These are phyloP conservation scores for Heliconius charithonia DNA, from an alignment of 2,888 invertebrate species.

Conservation along the genomic window DNA sequence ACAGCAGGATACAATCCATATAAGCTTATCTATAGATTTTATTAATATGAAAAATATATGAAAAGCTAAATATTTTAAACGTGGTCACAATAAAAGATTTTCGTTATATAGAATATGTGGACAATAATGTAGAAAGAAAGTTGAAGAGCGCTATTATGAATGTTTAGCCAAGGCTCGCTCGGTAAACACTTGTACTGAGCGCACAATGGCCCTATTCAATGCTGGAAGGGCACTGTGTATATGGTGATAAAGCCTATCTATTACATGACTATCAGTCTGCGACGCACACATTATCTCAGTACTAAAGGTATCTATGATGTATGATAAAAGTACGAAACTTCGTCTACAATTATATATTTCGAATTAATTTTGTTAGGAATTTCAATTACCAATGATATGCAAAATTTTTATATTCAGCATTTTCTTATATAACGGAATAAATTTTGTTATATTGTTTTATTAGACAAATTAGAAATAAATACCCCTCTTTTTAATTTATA, in stretches of 20 bases:
- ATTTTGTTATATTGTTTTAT: too few species aligned
- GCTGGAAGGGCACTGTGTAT: slow-evolving; percentile 39
- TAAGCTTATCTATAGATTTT: neutral
- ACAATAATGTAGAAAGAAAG: slow-evolving; percentile 60
- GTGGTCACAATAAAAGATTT: slow-evolving; percentile 38
- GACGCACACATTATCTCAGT: neutral
- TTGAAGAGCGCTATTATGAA: slow-evolving; percentile 59
- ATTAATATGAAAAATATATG: neutral
- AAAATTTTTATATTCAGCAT: too few species aligned
- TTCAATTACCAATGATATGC: too few species aligned
- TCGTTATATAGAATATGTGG: slow-evolving; percentile 46
- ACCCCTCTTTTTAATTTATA: too few species aligned
- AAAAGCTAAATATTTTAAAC: slow-evolving; percentile 27
- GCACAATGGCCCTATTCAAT: slow-evolving; percentile 44
- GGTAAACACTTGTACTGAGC: slow-evolving; percentile 50
- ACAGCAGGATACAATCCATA: neutral
- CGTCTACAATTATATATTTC: too few species aligned
- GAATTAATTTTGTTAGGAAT: too few species aligned
- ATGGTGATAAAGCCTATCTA: slow-evolving; percentile 42
- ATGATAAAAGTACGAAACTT: too few species aligned
- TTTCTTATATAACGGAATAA: too few species aligned
- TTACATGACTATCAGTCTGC: slow-evolving; percentile 32
- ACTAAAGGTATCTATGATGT: too few species aligned
- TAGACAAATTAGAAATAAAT: too few species aligned
- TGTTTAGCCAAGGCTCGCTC: slow-evolving; percentile 52